Base-by-base conservation (phyloP, 2,888 invertebrate species). In the Ectemnius continuus region DNA sequence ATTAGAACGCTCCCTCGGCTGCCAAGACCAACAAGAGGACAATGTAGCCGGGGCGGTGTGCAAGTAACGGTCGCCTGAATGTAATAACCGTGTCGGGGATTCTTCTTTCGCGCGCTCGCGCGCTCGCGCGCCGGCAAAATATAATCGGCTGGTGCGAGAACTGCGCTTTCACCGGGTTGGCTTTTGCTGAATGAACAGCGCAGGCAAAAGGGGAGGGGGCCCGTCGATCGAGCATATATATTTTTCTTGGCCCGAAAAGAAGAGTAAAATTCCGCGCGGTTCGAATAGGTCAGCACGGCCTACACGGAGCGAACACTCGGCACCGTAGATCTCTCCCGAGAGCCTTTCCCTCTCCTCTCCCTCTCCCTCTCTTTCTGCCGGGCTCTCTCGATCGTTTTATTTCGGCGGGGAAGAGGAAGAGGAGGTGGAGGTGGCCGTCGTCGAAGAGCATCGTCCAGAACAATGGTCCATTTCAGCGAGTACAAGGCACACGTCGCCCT, bases 391-490 rank as follows among this genome's bases (percentile, higher is more conserved):
- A 81, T 83, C 79, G 82, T 83, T 83, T 83, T 83, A 78, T 83
- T 83, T 76, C 74, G 78, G 69, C 70, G 75, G 72, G 75, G 72
- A 75, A 65, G 58, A 60, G 60, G 57, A 73, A 73, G 72, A 75
- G 66, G 58, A 60, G 60, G 57, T 14, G 62, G 63, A 45, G 61
- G 62, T 48, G 83, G 80, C 84, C 84, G 84, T 86, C 85, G 85
- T 86, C 82, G 82, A 85, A 36, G 36, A 81, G 80, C 81, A 81
- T 78, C 81, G 79, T 74, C 80, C 86, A 83, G 86, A 87, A 87
- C 87, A 87, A 87, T 87, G 82, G 87, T 81, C 84, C 85, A 84
- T 87, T 85, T 82, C 77, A 86, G 71, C 77, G 77, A 59, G 52
- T 76, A 73, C 81, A 75, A 82, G 80, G 73, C 77, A 63, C 75